phyloP scores from a whole-genome alignment of 2,888 invertebrate genomes.

The Aleiodes leptofemur region DNA sequence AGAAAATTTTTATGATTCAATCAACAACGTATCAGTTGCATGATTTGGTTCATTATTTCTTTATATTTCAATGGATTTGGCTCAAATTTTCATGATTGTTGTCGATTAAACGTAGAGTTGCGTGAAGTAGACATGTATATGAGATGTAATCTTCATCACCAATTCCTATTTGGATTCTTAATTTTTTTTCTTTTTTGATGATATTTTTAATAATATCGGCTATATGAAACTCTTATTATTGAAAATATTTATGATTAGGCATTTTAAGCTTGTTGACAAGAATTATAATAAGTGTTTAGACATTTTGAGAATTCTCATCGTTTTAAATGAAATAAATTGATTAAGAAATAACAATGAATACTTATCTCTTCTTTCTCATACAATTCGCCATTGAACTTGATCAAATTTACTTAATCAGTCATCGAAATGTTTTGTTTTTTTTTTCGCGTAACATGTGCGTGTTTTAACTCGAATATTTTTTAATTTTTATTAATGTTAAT shows the following conservation, averaged over 20 bases:
- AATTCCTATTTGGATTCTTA: too few species aligned
- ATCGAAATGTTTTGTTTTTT: slow-evolving; percentile 13
- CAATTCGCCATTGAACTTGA: slow-evolving; percentile 24
- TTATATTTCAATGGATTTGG: too few species aligned
- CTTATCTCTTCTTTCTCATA: slow-evolving; percentile 4
- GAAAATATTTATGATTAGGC: not conserved
- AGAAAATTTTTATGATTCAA: not conserved
- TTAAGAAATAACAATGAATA: slow-evolving; percentile 21
- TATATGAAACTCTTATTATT: not conserved
- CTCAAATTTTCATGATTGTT: too few species aligned
- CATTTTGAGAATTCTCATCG: not conserved
- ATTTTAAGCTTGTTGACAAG: slow-evolving; percentile 15
- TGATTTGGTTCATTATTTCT: not conserved
- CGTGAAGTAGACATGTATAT: too few species aligned
- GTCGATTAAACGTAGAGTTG: too few species aligned
- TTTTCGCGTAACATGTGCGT: slow-evolving; percentile 44
- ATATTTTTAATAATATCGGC: too few species aligned
- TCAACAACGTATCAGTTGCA: not conserved
- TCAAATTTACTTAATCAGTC: slow-evolving; percentile 33
- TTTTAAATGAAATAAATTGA: slow-evolving; percentile 1
- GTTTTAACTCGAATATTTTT: slow-evolving; percentile 37
- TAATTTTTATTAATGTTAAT: slow-evolving; percentile 9
- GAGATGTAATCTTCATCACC: too few species aligned
- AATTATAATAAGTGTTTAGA: slow-evolving; percentile 13
- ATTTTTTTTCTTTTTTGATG: too few species aligned